phyloP scores from a whole-genome alignment of 2,888 invertebrate genomes.

The Maniola hyperantus region DNA sequence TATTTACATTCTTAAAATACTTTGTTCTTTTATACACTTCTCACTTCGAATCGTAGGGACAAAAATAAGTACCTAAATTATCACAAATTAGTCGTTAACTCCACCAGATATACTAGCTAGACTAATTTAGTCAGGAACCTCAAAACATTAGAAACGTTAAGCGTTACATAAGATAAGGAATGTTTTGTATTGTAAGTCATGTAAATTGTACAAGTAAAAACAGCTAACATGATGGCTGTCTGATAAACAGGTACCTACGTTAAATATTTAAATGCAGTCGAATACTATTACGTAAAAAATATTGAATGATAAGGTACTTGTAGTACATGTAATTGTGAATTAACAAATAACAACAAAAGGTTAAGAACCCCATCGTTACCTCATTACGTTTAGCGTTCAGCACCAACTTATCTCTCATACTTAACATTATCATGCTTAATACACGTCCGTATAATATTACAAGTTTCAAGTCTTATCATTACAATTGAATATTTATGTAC shows the following conservation, averaged over 20 bases:
- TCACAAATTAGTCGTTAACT: conserved; percentile 67
- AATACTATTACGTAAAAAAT: conserved; percentile 43
- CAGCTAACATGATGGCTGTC: conserved; percentile 27
- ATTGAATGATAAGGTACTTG: conserved; percentile 52
- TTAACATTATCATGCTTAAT: conserved; percentile 28
- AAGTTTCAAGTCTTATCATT: conserved; percentile 35
- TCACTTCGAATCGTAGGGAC: conserved; percentile 57
- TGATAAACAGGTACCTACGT: conserved; percentile 55
- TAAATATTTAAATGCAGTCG: conserved; percentile 45
- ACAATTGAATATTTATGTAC: conserved; percentile 32
- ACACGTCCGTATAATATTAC: conserved; percentile 30
- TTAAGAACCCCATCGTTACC: conserved; percentile 33
- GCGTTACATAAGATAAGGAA: conserved; percentile 56
- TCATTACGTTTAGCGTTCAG: conserved; percentile 42
- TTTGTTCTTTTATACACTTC: conserved; percentile 47
- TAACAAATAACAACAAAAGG: conserved; percentile 38
- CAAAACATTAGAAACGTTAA: conserved; percentile 56
- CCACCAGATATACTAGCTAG: conserved; percentile 46
- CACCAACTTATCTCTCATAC: conserved; percentile 42
- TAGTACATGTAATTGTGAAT: conserved; percentile 47
- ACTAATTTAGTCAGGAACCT: conserved; percentile 66
- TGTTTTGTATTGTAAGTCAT: conserved; percentile 48
- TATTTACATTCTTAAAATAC: conserved; percentile 60
- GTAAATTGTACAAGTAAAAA: conserved; percentile 36
- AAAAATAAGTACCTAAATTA: conserved; percentile 75